Base-by-base conservation (phyloP, 2,797 vertebrate genomes). In the Cetoscarus ocellatus region DNA sequence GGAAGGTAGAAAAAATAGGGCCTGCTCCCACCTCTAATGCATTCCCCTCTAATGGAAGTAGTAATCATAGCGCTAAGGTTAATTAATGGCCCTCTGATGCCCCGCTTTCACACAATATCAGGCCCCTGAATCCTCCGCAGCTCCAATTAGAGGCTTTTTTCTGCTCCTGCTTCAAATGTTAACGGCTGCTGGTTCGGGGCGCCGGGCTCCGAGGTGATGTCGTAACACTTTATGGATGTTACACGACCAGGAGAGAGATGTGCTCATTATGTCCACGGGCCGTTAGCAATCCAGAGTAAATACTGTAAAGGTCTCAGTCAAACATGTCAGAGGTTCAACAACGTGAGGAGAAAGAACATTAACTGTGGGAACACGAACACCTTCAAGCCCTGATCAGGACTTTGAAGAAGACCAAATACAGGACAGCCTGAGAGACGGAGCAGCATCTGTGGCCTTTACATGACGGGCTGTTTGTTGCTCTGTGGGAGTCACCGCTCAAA, bases 1-100 rank as follows among this genome's bases (percentile, higher is more conserved):
- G 94, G 70, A 80, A 95, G 94, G 95, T 93, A 93, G 94, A 93
- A 90, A 90, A 94, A 84, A 94, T 84, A 94, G 89, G 90, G 94
- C 91, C 94, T 88, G 86, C 94, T 94, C 94, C 95, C 95, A 94
- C 95, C 82, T 96, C 94, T 96, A 95, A 97, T 97, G 95, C 95
- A 95, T 97, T 96, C 94, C 94, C 71, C 94, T 97, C 96, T 96
- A 97, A 97, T 98, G 95, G 95, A 96, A 95, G 95, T 95, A 95
- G 94, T 97, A 97, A 98, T 98, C 96, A 96, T 95, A 96, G 95
- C 93, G 93, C 95, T 95, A 95, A 97, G 96, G 97, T 98, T 98
- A 98, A 99, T 98, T 97, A 97, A 98, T 96, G 95, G 86, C 84
- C 83, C 86, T 93, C 73, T 53, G 66, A 91, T 82, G 87, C 81